Base-by-base conservation (phyloP, 2,888 invertebrate species). In the Scaptodrosophila latifasciaeformis region DNA sequence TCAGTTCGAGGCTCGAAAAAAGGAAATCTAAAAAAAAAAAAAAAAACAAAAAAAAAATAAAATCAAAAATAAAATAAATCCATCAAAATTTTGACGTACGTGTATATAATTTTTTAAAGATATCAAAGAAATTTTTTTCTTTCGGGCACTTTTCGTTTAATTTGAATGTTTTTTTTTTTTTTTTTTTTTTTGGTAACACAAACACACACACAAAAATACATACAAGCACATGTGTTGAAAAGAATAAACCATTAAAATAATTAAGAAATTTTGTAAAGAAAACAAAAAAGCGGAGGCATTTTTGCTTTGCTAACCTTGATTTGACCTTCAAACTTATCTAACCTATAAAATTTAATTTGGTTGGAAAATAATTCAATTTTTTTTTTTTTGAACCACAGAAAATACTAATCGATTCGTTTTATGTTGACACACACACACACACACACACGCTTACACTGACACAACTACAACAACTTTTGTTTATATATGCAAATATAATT, bases 21-120 rank as follows among this genome's bases (percentile, higher is more conserved):
- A n/a, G n/a, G n/a, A n/a, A n/a, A n/a, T n/a, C n/a, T n/a, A n/a
- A n/a, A n/a, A n/a, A n/a, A n/a, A n/a, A n/a, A n/a, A n/a, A n/a
- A n/a, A n/a, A n/a, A n/a, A n/a, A n/a, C n/a, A n/a, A n/a, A n/a
- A n/a, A n/a, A n/a, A n/a, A n/a, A n/a, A n/a, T n/a, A n/a, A n/a
- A n/a, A n/a, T n/a, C n/a, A n/a, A n/a, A n/a, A n/a, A n/a, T n/a
- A n/a, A n/a, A 42, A 43, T 5, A 3, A 7, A 35, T 35, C 12
- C 15, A 5, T 13, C 59, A 58, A 72, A 62, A 64, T 67, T 68
- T 76, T 82, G 85, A 85, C 85, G 85, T 85, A 75, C 81, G 81
- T 85, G 85, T 83, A 84, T 85, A 85, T 85, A 85, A 85, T 85
- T 84, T 85, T 84, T 81, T 70, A 60, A 67, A 67, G 67, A 67